Evolutionary conservation across 2,797 vertebrate species (phyloP), one percentile per base, ranked within the genome.

Genomic region (Anguilla marmorata): DNA sequence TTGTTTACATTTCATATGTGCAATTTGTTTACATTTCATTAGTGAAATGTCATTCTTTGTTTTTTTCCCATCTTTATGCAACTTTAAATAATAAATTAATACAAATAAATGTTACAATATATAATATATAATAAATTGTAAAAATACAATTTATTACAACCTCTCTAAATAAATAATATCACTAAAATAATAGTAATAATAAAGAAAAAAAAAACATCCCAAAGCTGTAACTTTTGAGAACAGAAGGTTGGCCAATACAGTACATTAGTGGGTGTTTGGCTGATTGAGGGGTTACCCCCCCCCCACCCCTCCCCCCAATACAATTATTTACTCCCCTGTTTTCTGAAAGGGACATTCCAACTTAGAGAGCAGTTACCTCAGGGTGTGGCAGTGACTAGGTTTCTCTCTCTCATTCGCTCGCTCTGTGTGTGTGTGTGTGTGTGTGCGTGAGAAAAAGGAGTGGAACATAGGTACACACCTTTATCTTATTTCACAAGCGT

Each of bases 291-390:
- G 27, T 74, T 24, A 72, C 69, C 19, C 69, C 8, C 69, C 69
- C 7, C 0, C 30, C 69, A 9, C 8, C 30, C 69, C 69, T 3
- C 69, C 30, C 11, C 27, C 12, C 11, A 74, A 69, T 9, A 27
- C 63, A 69, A 27, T 69, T 8, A 27, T 69, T 69, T 12, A 69
- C 24, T 69, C 30, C 63, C n/a, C 63, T 69, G 63, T 69, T n/a
- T n/a, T 69, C 63, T 69, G n/a, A 69, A 74, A 74, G 69, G 30
- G 27, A 74, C 69, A 74, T 74, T 74, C 69, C 69, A 74, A 37
- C 9, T 66, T 24, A 12, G 30, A 74, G n/a, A 74, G 27, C 69
- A 74, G 69, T 74, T 74, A 74, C 30, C 8, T 12, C 27, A 74
- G 69, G 69, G 69, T 74, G 69, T 74, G 69, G 69, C 30, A 74